Percentiles rank a stretch among this genome's conserved stretches.
phyloP scores from a whole-genome alignment of 2,888 invertebrate genomes.

The Drosophila vallismaia region DNA sequence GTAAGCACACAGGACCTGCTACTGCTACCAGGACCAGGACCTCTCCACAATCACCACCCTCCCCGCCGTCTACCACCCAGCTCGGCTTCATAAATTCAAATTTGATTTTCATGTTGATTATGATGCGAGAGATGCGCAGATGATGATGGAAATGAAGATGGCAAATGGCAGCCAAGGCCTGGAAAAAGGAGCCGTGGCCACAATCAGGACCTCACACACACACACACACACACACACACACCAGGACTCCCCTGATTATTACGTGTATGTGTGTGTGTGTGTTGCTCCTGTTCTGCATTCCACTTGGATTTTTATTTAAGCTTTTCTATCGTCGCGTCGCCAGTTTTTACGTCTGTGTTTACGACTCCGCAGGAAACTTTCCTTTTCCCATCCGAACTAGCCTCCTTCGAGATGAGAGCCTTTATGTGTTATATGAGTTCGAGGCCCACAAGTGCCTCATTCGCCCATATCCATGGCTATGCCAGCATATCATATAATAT shows the following conservation, averaged over 20 bases:
- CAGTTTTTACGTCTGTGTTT: constrained; percentile 41
- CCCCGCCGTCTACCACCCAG: background rate
- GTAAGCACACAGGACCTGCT: constrained; percentile 56
- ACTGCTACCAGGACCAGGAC: background rate
- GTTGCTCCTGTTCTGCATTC: constrained; percentile 45
- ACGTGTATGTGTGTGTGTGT: constrained; percentile 23
- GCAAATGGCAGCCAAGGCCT: constrained; percentile 54
- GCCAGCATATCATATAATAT: too few relatives aligned
- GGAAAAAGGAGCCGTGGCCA: constrained; percentile 15
- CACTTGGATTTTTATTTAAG: constrained; percentile 47
- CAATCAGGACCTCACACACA: constrained; percentile 31
- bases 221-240: constrained; percentile 2
- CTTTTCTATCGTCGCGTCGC: constrained; percentile 26
- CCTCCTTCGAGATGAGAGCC: constrained; percentile 9
- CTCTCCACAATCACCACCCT: too few relatives aligned
- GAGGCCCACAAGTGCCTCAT: constrained; percentile 23
- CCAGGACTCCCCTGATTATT: constrained; percentile 54
- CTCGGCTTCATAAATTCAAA: constrained; percentile 73
- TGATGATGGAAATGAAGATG: constrained; percentile 75
- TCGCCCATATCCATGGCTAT: background rate
- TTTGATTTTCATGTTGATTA: constrained; percentile 78
- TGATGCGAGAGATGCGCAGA: constrained; percentile 63
- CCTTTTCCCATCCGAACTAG: constrained; percentile 19
- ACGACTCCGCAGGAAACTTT: constrained; percentile 63
- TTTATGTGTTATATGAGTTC: constrained; percentile 19